A percentile compares a stretch with the other conserved stretches of the same genome.
These are phyloP conservation scores for Sinonovacula constricta DNA, from an alignment of 1,140 invertebrate genomes.

Conservation along the genomic window DNA sequence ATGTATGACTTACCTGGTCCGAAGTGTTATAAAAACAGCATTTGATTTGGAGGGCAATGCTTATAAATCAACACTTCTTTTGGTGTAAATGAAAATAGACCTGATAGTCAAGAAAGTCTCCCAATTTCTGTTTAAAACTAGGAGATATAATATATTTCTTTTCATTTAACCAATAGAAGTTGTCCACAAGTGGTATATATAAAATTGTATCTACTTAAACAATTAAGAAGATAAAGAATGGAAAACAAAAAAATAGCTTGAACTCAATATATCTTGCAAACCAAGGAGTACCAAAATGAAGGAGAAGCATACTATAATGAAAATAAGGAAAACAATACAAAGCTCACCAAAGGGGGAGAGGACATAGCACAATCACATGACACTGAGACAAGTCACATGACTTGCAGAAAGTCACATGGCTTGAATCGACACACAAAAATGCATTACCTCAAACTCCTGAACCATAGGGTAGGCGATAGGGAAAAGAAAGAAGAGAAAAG, in stretches of 20 bases:
- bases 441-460: constrained; percentile 71
- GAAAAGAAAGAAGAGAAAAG: constrained; percentile 61
- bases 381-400: constrained; percentile 10
- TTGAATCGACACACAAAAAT: constrained; percentile 32
- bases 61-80: too few relatives aligned
- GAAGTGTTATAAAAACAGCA: too few relatives aligned
- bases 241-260: constrained; percentile 36
- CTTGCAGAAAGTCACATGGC: constrained; percentile 1
- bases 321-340: constrained; percentile 20
- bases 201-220: not conserved
- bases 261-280: constrained; percentile 35
- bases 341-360: constrained; percentile 32
- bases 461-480: constrained; percentile 59
- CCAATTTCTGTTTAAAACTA: too few relatives aligned
- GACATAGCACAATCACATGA: constrained; percentile 42
- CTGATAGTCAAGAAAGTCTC: too few relatives aligned
- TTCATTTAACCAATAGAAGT: too few relatives aligned
- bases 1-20: too few relatives aligned
- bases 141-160: too few relatives aligned
- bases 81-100: too few relatives aligned
- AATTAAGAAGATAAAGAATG: not conserved
- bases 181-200: not conserved
- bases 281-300: constrained; percentile 18
- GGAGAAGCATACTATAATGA: constrained; percentile 23
- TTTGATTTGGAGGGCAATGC: too few relatives aligned